These are phyloP conservation scores for Sebastes hopkinsi DNA, from an alignment of 2,797 vertebrate genomes.

Conservation along the genomic window DNA sequence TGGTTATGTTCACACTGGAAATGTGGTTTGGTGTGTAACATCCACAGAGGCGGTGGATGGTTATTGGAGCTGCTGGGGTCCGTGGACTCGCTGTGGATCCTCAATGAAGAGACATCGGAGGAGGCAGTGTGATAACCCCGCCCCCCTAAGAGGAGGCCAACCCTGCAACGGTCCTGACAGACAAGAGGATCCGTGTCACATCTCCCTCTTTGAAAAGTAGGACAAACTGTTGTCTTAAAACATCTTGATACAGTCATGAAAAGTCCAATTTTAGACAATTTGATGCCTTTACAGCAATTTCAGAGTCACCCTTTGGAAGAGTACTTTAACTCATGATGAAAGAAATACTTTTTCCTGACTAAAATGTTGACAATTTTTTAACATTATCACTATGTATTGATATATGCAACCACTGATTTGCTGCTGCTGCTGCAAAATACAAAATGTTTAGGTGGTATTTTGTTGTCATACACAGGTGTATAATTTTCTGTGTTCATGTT, in stretches of 20 bases:
- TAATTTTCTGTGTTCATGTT: not conserved
- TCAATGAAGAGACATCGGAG: constrained; percentile 83
- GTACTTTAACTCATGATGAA: not conserved
- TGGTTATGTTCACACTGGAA: not conserved
- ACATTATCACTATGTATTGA: not conserved
- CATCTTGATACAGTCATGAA: not conserved
- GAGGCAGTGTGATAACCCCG: constrained; percentile 88
- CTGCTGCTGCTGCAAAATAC: not conserved
- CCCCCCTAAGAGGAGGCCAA: constrained; percentile 81
- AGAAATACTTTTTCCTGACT: not conserved
- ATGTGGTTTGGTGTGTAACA: not conserved
- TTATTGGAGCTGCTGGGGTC: constrained; percentile 91
- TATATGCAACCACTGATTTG: not conserved
- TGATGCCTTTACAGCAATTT: not conserved
- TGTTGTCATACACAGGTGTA: not conserved
- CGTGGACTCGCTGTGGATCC: constrained; percentile 85
- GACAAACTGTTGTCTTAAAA: not conserved
- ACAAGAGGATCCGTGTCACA: constrained; percentile 84
- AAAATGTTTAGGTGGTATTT: not conserved
- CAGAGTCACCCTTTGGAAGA: not conserved
- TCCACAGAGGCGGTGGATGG: constrained; percentile 87
- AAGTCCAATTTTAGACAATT: not conserved
- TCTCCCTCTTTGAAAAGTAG: constrained; percentile 87
- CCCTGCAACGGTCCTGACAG: constrained; percentile 76
- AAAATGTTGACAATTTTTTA: not conserved